Base-by-base conservation (phyloP, 2,888 invertebrate genomes). In the Colostygia pectinataria region DNA sequence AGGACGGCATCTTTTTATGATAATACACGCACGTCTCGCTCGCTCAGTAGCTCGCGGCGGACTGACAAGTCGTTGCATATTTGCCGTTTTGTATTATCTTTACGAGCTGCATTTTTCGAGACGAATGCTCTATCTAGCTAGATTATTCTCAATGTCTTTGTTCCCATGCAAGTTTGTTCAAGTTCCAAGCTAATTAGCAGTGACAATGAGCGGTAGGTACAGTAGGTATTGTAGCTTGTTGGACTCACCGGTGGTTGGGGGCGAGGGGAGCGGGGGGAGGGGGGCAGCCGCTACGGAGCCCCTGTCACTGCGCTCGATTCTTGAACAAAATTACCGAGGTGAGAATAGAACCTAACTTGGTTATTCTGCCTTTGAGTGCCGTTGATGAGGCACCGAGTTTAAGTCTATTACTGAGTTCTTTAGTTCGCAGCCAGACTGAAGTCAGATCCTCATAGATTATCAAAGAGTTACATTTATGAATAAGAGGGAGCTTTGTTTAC, bases 261-360 rank as follows among this genome's bases (percentile, higher is more conserved):
- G 59, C 68, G 68, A 58, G 62, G 34, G 32, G 57, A 63, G 65
- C 46, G 67, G 63, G 72, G 66, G 66, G 67, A 61, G 67, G 67
- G 61, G 58, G 65, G 65, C 47, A 55, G 79, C 71, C 72, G 86
- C 87, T 87, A 86, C 73, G 83, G 86, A 62, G 73, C 78, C 64
- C 75, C 81, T 63, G 77, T 69, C 77, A 73, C 79, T 68, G 80
- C 80, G 74, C 87, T 74, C 81, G 87, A 79, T 77, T 89, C 89
- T 89, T 89, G 79, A 89, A 89, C 89, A 89, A 89, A 89, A 88
- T 79, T 76, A 83, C 74, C 77, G 80, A 68, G 71, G 68, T 77
- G 63, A 77, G 70, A 71, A 65, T 61, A 56, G 37, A 46, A 31
- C 57, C 55, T 65, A 54, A 44, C 42, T 34, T 52, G 23, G 13